These are phyloP conservation scores for Somateria mollissima DNA, from an alignment of 2,797 vertebrate species.

Conservation along the genomic window DNA sequence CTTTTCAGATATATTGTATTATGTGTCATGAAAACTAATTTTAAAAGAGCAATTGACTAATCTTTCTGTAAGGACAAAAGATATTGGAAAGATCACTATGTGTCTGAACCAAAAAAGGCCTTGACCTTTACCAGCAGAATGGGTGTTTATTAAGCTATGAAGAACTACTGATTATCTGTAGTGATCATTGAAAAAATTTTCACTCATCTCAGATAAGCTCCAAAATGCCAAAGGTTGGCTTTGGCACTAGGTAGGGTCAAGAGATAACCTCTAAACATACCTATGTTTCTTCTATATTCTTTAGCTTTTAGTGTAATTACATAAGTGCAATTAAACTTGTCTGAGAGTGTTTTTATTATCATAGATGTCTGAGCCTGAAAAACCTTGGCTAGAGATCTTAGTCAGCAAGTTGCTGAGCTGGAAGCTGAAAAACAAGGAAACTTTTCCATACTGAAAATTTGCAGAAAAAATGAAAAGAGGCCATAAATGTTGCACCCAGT, in stretches of 20 bases:
- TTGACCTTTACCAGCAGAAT: conserved; percentile 61
- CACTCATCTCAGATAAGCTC: not conserved
- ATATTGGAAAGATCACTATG: not conserved
- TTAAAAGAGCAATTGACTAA: conserved; percentile 41
- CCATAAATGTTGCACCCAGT: not conserved
- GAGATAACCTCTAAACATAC: not conserved
- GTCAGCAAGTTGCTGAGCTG: not conserved
- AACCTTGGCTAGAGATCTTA: not conserved
- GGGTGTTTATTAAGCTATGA: conserved; percentile 45
- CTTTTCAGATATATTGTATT: conserved; percentile 23
- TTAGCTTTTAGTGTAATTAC: not conserved
- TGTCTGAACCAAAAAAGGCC: conserved; percentile 35
- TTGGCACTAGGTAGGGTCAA: not conserved
- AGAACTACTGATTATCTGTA: conserved; percentile 10
- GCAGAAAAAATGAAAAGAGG: not conserved
- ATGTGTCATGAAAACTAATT: conserved; percentile 40
- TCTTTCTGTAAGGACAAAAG: conserved; percentile 34
- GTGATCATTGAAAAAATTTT: not conserved
- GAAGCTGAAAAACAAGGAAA: not conserved
- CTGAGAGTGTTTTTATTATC: not conserved
- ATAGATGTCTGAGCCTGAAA: not conserved
- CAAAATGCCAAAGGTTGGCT: not conserved
- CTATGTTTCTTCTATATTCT: not conserved
- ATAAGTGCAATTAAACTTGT: not conserved
- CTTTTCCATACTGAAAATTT: not conserved